Percentiles rank a stretch among this genome's conserved stretches.
Evolutionary conservation across 2,888 invertebrate genomes (phyloP).

Genomic region (Andrena marginata): DNA sequence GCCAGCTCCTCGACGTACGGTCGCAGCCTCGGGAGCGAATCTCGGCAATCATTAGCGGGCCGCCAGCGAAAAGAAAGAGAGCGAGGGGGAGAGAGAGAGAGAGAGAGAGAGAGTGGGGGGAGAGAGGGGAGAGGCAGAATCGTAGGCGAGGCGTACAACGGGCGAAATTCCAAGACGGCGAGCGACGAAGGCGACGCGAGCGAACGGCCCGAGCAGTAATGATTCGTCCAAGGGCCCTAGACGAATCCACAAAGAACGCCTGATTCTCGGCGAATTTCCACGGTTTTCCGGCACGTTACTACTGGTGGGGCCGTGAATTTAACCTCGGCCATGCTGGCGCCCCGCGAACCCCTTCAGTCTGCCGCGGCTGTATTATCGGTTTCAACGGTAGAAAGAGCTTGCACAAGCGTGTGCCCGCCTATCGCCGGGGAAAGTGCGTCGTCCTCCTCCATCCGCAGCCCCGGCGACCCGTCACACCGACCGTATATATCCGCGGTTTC

Average conservation of each 20-base stretch:
- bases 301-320: constrained; percentile 40
- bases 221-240: constrained; percentile 49
- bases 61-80: not conserved
- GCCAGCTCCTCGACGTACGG: constrained; percentile 33
- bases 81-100: not conserved
- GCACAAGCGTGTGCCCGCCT: constrained; percentile 15
- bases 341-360: constrained; percentile 15
- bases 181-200: not conserved
- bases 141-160: not conserved
- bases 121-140: constrained; percentile 10
- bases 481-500: constrained; percentile 26
- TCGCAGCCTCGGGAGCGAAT: constrained; percentile 20
- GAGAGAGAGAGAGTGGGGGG: not conserved
- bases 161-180: constrained; percentile 20
- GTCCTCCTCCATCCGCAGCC: not conserved
- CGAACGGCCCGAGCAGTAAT: constrained; percentile 37
- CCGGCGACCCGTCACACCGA: constrained; percentile 7
- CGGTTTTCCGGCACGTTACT: constrained; percentile 5
- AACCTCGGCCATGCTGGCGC: constrained; percentile 28
- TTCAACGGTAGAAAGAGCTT: constrained; percentile 46
- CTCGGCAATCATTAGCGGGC: constrained; percentile 52
- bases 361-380: constrained; percentile 52
- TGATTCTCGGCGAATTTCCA: constrained; percentile 40
- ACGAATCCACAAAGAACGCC: constrained; percentile 35
- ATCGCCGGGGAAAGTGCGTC: constrained; percentile 23